These are phyloP conservation scores for Falco naumanni DNA, from an alignment of 2,797 vertebrate genomes.

Conservation along the genomic window DNA sequence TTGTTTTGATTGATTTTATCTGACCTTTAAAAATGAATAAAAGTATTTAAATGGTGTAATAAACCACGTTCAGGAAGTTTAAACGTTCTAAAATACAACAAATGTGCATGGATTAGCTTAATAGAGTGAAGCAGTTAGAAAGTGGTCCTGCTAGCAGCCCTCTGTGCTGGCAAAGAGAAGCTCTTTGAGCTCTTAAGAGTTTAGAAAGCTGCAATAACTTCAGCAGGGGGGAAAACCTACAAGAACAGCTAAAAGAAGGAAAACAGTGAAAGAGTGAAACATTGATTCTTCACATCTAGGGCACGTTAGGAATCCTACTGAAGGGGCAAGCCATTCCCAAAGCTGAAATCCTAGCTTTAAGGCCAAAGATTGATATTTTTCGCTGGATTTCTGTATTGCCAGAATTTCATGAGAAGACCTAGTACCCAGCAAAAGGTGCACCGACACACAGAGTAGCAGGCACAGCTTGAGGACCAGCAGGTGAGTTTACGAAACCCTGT, in stretches of 20 bases:
- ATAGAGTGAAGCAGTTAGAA: background rate
- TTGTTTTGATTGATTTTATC: constrained; percentile 60
- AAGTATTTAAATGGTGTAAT: constrained; percentile 30
- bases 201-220: background rate
- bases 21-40: constrained; percentile 64
- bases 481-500: background rate
- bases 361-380: background rate
- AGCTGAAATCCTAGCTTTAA: background rate
- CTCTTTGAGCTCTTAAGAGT: background rate
- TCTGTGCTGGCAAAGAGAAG: background rate
- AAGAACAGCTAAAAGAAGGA: background rate
- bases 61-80: background rate
- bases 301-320: background rate
- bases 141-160: background rate
- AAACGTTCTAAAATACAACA: background rate
- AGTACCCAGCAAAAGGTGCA: background rate
- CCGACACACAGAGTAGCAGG: background rate
- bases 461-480: background rate
- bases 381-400: background rate
- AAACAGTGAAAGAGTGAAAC: background rate
- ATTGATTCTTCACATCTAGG: background rate
- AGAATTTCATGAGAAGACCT: background rate
- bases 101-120: background rate
- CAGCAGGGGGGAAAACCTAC: background rate
- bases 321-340: background rate